A percentile compares a stretch with the other conserved stretches of the same genome.
phyloP scores from a whole-genome alignment of 2,888 invertebrate genomes.

The Rhagium mordax region DNA sequence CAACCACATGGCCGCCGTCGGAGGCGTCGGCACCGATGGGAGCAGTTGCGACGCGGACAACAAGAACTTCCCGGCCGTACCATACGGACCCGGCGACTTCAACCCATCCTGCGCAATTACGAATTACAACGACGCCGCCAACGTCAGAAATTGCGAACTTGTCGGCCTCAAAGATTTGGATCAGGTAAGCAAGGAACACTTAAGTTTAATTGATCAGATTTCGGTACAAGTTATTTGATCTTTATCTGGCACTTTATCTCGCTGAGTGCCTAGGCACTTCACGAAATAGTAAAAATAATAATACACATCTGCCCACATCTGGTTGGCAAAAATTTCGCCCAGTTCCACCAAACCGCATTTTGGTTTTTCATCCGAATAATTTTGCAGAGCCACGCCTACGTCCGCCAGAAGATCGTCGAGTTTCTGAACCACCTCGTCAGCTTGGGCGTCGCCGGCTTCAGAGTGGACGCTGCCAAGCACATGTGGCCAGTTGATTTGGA shows the following conservation, averaged over 20 bases:
- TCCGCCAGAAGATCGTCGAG: conserved; percentile 69
- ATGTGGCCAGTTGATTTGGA: conserved; percentile 74
- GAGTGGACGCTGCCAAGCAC: conserved; percentile 72
- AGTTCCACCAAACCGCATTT: too few species aligned
- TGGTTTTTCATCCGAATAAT: too few species aligned
- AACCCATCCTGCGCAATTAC: conserved; percentile 75
- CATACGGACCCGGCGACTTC: conserved; percentile 80
- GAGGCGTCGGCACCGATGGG: conserved; percentile 73
- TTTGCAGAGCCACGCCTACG: conserved; percentile 73
- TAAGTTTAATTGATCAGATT: neutral
- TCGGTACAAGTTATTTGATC: conserved; percentile 55
- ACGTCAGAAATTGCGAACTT: conserved; percentile 72
- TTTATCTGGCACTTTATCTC: too few species aligned
- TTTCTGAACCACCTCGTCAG: conserved; percentile 72
- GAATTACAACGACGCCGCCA: conserved; percentile 77
- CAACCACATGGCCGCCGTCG: conserved; percentile 85
- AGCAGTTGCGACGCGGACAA: conserved; percentile 70
- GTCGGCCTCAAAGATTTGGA: conserved; percentile 84
- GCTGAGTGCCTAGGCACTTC: too few species aligned
- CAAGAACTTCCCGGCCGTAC: conserved; percentile 73
- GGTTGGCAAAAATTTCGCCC: too few species aligned
- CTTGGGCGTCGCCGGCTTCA: conserved; percentile 74
- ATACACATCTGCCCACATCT: too few species aligned
- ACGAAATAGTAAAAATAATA: too few species aligned
- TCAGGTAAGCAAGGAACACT: conserved; percentile 69